Evolutionary conservation across 2,113 vertebrate species (phyloP).

Genomic region (Rhegmatorhina hoffmannsi): DNA sequence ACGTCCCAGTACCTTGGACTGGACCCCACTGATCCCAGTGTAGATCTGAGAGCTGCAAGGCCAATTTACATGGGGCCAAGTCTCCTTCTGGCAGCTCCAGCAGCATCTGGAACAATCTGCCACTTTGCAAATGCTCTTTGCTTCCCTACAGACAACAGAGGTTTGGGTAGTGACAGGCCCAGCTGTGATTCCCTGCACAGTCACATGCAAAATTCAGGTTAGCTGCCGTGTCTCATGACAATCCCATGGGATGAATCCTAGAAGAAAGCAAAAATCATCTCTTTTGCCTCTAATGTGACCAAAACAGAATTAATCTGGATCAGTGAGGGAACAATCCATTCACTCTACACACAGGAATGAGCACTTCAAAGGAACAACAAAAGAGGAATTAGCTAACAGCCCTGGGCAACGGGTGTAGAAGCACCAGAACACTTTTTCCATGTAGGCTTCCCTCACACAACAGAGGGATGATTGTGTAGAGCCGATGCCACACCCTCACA

Average conservation of each 20-base stretch:
- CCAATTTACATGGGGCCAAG: background rate
- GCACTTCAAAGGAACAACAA: background rate
- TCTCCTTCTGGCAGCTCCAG: background rate
- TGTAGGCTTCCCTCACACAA: background rate
- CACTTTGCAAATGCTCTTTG: background rate
- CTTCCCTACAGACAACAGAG: background rate
- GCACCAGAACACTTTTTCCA: slow-evolving; percentile 18
- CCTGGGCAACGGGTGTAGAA: slow-evolving; percentile 11
- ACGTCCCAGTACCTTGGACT: fast-evolving
- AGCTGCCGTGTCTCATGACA: background rate
- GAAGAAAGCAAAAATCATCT: background rate
- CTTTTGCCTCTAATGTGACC: background rate
- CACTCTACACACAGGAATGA: background rate
- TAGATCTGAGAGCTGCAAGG: background rate
- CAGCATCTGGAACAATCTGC: background rate
- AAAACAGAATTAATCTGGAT: background rate
- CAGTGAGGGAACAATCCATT: background rate
- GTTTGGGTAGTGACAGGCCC: background rate
- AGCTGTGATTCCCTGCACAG: background rate
- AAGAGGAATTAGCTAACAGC: slow-evolving; percentile 15
- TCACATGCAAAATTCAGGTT: background rate
- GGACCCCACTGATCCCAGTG: background rate
- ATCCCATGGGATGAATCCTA: background rate
- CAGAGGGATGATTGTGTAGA: background rate
- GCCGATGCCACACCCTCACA: background rate